Base-by-base conservation (phyloP, 2,888 invertebrate species). In the Ornithoptera alexandrae region DNA sequence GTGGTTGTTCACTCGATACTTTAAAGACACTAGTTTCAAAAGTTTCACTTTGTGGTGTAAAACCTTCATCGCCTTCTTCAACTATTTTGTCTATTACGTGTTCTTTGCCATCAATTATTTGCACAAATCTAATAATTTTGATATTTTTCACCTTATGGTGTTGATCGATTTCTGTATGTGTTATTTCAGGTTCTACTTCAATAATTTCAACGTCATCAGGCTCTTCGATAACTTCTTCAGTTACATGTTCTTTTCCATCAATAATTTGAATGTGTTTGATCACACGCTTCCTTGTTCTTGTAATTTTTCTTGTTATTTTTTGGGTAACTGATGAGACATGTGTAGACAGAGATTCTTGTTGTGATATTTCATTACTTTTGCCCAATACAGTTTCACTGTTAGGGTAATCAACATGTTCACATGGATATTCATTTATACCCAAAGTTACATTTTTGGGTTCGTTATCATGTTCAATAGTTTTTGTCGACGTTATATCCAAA, bases 221-320 rank as follows among this genome's bases (percentile, higher is more conserved):
- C 84, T 97, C 97, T 80, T 97, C 97, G 67, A 97, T 94, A 0
- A 97, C 91, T 88, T 97, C 97, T 87, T 97, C 97, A 1, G 95
- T 96, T 0, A 96, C 94, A 72, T 95, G 95, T 85, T 97, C 97
- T 85, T 96, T 95, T 0, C 97, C 97, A 83, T 97, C 95, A 72
- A 97, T 94, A 10, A 97, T 95, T 36, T 95, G 95, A 20, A 96
- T 94, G 76, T 95, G 95, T 76, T 95, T 94, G 60, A 97, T 95
- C 22, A 97, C 95, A 76, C 95, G 94, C 71, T 95, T 93, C 39
- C 95, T 95, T 77, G 95, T 96, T 72, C 95, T 93, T 42, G 96
- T 95, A 18, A 96, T 94, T 82, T 95, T 94, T 78, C 96, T 93
- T 0, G 96, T 96, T 0, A 97, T 95, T 83, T 96, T 96, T 80